Conservation (phyloP, 2,113 vertebrate species). For the Paratilapia polleni region DNA sequence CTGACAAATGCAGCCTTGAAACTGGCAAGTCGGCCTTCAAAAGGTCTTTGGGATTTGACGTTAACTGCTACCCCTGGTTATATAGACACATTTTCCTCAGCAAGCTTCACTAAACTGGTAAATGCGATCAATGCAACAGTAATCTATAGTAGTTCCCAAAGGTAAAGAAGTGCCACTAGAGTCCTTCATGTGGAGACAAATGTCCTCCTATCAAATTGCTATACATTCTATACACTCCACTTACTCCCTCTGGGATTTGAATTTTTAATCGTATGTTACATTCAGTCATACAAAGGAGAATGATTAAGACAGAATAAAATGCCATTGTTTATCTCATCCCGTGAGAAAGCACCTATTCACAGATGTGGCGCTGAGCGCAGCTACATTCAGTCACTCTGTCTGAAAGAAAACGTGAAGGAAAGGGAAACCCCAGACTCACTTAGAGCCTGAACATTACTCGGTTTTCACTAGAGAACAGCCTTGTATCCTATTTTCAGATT, state of each 20-base stretch:
- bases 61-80: conserved; percentile 58
- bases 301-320: conserved; percentile 54
- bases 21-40: conserved; percentile 1
- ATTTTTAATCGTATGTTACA: conserved; percentile 1
- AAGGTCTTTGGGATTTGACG: conserved; percentile 54
- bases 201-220: not conserved
- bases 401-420: conserved; percentile 13
- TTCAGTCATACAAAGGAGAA: conserved; percentile 6
- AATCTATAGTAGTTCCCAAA: conserved; percentile 45
- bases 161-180: not conserved
- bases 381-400: conserved; percentile 33
- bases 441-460: conserved; percentile 7
- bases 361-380: conserved; percentile 26
- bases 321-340: conserved; percentile 33
- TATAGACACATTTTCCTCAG: conserved; percentile 49
- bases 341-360: conserved; percentile 57
- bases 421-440: conserved; percentile 39
- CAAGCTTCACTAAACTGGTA: conserved; percentile 11
- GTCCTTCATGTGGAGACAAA: conserved; percentile 13
- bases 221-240: conserved; percentile 1
- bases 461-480: conserved; percentile 17
- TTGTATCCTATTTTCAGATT: conserved; percentile 26
- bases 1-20: conserved; percentile 7
- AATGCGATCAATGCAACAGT: conserved; percentile 21
- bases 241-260: not conserved